Evolutionary conservation across 2,888 invertebrate genomes (phyloP).

Genomic region (Cosmopolites sordidus): DNA sequence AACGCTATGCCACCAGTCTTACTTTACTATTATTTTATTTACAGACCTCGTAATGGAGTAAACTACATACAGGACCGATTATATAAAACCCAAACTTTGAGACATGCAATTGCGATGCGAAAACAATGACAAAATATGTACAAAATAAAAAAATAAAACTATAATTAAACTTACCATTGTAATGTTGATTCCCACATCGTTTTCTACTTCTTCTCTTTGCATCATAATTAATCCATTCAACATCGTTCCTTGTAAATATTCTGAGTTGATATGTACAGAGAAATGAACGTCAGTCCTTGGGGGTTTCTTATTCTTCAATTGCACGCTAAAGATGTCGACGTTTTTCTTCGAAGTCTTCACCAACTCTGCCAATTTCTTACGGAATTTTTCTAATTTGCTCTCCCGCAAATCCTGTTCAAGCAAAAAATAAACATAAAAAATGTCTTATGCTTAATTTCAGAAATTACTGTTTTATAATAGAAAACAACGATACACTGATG

Average conservation of each 20-base stretch:
- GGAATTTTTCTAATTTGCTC: constrained; percentile 85
- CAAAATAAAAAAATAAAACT: background rate
- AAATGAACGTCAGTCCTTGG: constrained; percentile 88
- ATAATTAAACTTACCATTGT: constrained; percentile 64
- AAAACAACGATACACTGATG: too few species aligned
- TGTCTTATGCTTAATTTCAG: too few species aligned
- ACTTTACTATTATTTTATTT: too few species aligned
- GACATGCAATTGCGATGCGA: too few species aligned
- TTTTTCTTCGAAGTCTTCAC: constrained; percentile 81
- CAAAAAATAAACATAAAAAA: too few species aligned
- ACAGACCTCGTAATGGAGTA: too few species aligned
- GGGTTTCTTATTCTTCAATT: constrained; percentile 77
- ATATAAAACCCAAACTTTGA: too few species aligned
- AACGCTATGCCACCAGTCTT: too few species aligned
- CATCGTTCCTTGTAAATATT: constrained; percentile 83
- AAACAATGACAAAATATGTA: too few species aligned
- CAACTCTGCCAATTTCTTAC: constrained; percentile 80
- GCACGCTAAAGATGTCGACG: constrained; percentile 95
- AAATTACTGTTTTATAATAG: too few species aligned
- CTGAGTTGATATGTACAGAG: constrained; percentile 91
- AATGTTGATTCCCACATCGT: constrained; percentile 88
- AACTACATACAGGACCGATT: too few species aligned
- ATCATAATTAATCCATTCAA: constrained; percentile 90
- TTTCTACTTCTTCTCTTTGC: constrained; percentile 90
- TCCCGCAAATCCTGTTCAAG: constrained; percentile 65